Conservation (phyloP, 2,797 vertebrate genomes). For the Spinus pinus region DNA sequence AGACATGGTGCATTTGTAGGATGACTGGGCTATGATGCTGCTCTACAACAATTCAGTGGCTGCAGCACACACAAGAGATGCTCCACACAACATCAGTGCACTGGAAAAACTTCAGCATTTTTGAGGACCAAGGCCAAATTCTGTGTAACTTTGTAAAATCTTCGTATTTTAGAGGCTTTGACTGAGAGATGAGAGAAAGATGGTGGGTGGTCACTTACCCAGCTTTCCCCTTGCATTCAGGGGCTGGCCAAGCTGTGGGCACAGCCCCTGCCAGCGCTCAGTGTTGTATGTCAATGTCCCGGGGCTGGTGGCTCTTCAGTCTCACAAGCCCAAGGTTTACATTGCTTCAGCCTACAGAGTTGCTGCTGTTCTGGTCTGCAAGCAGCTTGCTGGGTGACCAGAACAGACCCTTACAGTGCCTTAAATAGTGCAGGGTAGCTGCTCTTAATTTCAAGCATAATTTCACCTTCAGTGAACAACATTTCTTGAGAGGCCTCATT, state of each 20-base stretch:
- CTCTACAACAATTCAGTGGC: background rate
- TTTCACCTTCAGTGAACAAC: background rate
- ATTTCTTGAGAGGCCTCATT: background rate
- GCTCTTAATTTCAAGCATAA: background rate
- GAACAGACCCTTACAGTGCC: background rate
- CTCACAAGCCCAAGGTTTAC: background rate
- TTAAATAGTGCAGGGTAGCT: background rate
- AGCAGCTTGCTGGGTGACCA: background rate
- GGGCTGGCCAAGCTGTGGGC: background rate
- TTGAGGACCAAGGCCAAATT: background rate
- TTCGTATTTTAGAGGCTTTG: background rate
- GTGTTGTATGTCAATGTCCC: background rate
- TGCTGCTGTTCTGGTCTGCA: background rate
- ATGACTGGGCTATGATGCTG: background rate
- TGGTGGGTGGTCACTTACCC: background rate
- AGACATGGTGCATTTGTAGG: background rate
- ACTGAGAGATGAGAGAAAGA: background rate
- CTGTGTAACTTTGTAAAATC: background rate
- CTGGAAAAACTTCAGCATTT: background rate
- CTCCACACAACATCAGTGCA: background rate
- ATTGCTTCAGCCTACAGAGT: accelerated
- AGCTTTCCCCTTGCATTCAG: background rate
- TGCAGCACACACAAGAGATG: background rate
- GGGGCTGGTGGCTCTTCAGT: background rate
- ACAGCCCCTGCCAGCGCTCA: background rate